A percentile compares a stretch with the other conserved stretches of the same genome.
phyloP scores from a whole-genome alignment of 2,797 vertebrate genomes.

The Caiman crocodilus region DNA sequence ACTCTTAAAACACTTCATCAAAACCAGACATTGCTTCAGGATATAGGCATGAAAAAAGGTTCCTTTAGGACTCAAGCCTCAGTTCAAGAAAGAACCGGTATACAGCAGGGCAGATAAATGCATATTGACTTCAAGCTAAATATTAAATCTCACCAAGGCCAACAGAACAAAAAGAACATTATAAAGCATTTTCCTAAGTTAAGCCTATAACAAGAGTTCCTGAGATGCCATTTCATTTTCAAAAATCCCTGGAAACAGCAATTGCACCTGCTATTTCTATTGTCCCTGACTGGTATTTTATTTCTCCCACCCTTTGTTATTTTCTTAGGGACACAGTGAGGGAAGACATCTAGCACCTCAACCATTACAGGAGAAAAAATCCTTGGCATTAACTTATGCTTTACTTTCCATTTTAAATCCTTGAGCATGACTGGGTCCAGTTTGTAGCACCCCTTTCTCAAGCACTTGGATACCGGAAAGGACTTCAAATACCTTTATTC shows the following conservation, averaged over 20 bases:
- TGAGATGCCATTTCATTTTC: background rate
- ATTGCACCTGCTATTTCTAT: background rate
- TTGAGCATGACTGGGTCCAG: background rate
- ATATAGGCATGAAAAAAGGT: rapidly evolving
- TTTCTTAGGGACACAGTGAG: background rate
- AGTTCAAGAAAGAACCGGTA: background rate
- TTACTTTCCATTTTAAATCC: background rate
- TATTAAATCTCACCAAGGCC: background rate
- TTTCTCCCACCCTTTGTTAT: background rate
- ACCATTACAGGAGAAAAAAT: background rate
- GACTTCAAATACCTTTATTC: background rate
- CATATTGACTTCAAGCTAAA: background rate
- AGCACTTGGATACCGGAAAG: background rate
- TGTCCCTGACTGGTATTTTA: background rate
- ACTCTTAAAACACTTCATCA: background rate
- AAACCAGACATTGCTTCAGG: background rate
- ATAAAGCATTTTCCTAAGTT: background rate
- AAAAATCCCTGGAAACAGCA: background rate
- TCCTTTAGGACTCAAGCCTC: background rate
- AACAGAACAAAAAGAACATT: background rate
- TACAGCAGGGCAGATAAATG: background rate
- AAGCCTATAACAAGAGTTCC: background rate
- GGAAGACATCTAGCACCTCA: background rate
- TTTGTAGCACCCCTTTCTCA: background rate
- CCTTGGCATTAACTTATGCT: rapidly evolving